A percentile compares a stretch with the other conserved stretches of the same genome.
Evolutionary conservation across 2,113 vertebrate genomes (phyloP).

Genomic region (Tyto alba): DNA sequence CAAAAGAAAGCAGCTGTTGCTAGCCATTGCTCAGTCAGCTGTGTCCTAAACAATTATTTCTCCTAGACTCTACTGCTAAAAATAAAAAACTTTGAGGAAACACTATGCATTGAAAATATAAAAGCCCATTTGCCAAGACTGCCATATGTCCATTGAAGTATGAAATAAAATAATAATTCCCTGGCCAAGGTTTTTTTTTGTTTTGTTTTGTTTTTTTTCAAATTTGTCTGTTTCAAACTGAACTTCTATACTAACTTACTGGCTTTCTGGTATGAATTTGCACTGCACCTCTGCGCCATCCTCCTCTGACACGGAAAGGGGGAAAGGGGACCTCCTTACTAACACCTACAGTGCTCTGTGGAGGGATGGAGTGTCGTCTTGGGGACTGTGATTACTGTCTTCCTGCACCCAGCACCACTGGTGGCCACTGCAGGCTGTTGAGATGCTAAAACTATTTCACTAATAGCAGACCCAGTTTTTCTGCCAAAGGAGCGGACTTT

Average conservation of each 20-base stretch:
- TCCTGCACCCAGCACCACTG: background rate
- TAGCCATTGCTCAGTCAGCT: background rate
- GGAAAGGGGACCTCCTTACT: background rate
- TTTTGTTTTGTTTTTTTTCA: background rate
- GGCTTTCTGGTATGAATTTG: background rate
- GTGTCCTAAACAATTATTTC: conserved; percentile 5
- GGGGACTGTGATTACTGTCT: background rate
- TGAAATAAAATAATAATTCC: background rate
- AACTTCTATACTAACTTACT: background rate
- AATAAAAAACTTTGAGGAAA: background rate
- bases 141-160: background rate
- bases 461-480: background rate
- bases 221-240: background rate
- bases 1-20: conserved; percentile 5
- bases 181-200: background rate
- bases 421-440: background rate
- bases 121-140: background rate
- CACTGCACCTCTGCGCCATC: background rate
- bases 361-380: background rate
- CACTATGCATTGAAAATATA: background rate
- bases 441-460: background rate
- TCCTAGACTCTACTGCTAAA: background rate
- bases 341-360: rapidly evolving
- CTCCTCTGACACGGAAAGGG: background rate
- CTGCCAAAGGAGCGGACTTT: background rate